Conservation (phyloP, 2,888 invertebrate species). For the Cephonodes hylas region DNA sequence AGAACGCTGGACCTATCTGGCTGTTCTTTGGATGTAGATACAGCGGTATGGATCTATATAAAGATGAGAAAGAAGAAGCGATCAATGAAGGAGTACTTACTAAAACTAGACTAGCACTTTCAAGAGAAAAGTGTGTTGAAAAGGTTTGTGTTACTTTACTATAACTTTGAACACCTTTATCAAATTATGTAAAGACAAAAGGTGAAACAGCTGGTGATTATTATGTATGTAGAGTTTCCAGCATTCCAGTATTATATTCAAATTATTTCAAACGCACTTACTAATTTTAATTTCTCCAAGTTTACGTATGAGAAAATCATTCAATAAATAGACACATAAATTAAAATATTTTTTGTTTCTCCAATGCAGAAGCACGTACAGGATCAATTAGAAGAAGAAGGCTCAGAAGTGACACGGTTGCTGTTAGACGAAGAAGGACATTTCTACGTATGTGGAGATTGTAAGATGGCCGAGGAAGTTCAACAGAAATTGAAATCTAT, state of each 20-base stretch:
- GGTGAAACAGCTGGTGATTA: no score
- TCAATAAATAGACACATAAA: no score
- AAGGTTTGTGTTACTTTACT: conserved; percentile 80
- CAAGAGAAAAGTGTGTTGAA: conserved; percentile 86
- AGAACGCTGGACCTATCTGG: conserved; percentile 81
- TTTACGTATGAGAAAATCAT: no score
- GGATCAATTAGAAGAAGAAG: conserved; percentile 89
- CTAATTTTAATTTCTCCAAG: no score
- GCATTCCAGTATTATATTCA: no score
- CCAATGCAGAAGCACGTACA: conserved; percentile 92
- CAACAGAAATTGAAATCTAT: conserved; percentile 92
- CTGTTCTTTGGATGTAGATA: conserved; percentile 94
- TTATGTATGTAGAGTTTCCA: no score
- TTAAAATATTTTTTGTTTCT: not conserved
- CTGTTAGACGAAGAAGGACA: conserved; percentile 90
- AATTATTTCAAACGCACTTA: no score
- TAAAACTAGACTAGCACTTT: conserved; percentile 89
- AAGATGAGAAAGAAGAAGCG: conserved; percentile 89
- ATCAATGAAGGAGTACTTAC: conserved; percentile 84
- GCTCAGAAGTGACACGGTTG: conserved; percentile 87
- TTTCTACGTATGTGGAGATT: conserved; percentile 97
- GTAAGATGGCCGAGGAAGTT: conserved; percentile 98
- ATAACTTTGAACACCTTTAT: not conserved
- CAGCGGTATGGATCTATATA: conserved; percentile 89
- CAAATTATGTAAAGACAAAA: no score